Conservation (phyloP, 2,888 invertebrate species). For the Anoncus sp. region DNA sequence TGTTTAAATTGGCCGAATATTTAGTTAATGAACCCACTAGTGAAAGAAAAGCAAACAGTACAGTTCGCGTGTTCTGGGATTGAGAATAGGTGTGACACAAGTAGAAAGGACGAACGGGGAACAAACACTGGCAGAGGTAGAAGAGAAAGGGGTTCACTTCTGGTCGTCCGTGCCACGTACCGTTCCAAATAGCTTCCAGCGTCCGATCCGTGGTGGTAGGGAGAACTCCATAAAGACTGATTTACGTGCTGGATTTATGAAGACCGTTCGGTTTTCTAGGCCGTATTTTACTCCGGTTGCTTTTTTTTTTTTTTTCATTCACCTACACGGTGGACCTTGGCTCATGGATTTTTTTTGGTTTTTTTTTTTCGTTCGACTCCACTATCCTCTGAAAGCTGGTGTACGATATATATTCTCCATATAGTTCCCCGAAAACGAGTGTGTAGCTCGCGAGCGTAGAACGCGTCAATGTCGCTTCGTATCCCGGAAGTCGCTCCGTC, state of each 20-base stretch:
- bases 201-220: conserved; percentile 55
- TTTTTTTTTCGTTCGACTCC: conserved; percentile 21
- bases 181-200: conserved; percentile 63
- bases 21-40: conserved; percentile 2
- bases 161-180: conserved; percentile 50
- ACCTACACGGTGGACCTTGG: conserved; percentile 51
- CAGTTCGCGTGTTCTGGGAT: conserved; percentile 2
- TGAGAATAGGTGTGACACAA: conserved; percentile 19
- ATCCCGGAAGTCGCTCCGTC: conserved; percentile 49
- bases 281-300: conserved; percentile 75
- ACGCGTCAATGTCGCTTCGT: conserved; percentile 55
- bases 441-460: conserved; percentile 31
- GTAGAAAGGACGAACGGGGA: conserved; percentile 28
- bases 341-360: conserved; percentile 35
- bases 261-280: conserved; percentile 80
- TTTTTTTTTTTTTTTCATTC: conserved; percentile 45
- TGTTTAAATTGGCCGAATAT: neutral
- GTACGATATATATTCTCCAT: conserved; percentile 7
- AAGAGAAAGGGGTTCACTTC: conserved; percentile 50
- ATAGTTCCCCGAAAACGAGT: conserved; percentile 33
- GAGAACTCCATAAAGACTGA: conserved; percentile 80
- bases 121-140: conserved; percentile 43
- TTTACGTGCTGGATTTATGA: conserved; percentile 81
- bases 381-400: conserved; percentile 27
- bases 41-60: conserved; percentile 16